Evolutionary conservation across 2,888 invertebrate species (phyloP).

Genomic region (Catocala nupta): DNA sequence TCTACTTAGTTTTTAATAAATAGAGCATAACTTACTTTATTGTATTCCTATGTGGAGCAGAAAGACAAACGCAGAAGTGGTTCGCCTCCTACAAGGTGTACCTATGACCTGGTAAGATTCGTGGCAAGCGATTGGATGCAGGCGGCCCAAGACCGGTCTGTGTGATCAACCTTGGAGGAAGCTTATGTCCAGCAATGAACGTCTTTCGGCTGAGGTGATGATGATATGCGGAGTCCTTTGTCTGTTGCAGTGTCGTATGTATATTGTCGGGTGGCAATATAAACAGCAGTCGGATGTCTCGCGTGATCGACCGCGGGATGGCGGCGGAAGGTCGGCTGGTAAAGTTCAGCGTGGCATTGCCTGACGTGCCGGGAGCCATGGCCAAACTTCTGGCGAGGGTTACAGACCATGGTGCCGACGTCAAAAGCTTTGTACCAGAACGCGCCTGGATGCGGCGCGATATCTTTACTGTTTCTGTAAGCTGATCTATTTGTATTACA

Average conservation of each 20-base stretch:
- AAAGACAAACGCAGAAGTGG: too few relatives aligned
- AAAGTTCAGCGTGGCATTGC: constrained; percentile 83
- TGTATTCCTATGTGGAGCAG: too few relatives aligned
- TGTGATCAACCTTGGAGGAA: too few relatives aligned
- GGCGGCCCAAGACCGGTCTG: too few relatives aligned
- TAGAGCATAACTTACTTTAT: too few relatives aligned
- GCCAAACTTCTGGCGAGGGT: constrained; percentile 92
- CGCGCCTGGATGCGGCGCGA: constrained; percentile 95
- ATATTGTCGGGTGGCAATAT: constrained; percentile 95
- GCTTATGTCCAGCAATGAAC: too few relatives aligned
- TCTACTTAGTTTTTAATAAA: too few relatives aligned
- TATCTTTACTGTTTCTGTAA: constrained; percentile 86
- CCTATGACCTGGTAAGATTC: too few relatives aligned
- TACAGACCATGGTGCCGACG: constrained; percentile 91
- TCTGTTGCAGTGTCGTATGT: constrained; percentile 90
- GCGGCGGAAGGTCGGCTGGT: constrained; percentile 93
- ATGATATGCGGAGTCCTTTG: too few relatives aligned
- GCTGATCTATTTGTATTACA: constrained; percentile 9
- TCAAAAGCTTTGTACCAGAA: constrained; percentile 97
- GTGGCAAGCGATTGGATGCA: too few relatives aligned
- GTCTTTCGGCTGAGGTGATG: too few relatives aligned
- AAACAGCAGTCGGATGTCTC: constrained; percentile 93
- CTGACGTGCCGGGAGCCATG: constrained; percentile 94
- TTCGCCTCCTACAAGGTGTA: too few relatives aligned
- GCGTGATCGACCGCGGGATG: constrained; percentile 93